Base-by-base conservation (phyloP, 1,140 invertebrate genomes). In the Antheraea mylitta region DNA sequence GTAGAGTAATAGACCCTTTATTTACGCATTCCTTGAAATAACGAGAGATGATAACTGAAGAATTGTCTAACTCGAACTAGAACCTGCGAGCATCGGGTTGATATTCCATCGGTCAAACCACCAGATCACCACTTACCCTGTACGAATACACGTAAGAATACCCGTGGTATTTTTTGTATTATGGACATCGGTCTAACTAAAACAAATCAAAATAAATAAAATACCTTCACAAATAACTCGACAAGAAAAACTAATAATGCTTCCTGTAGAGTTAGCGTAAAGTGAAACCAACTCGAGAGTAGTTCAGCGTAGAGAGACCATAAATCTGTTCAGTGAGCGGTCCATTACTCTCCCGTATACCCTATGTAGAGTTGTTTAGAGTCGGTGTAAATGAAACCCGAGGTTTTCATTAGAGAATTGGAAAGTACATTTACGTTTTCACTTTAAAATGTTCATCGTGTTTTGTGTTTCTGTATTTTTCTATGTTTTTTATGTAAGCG, bases 301-400 rank as follows among this genome's bases (percentile, higher is more conserved):
- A 42, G 38, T 42, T 42, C 11, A 10, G 38, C 45, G 45, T n/a
- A n/a, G 45, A n/a, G 45, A 53, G 38, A 42, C 45, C 45, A 53
- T 53, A 53, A 53, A 53, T 53, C 45, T 53, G 45, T 53, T 53
- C 45, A 53, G 45, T 53, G 45, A 53, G 16, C 45, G 45, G 45
- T 53, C 45, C 45, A 53, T 53, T 53, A 53, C 45, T 53, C 45
- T 53, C 0, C 45, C 16, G 45, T 53, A 53, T 53, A 53, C 45
- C 13, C 45, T 53, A 53, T 6, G 45, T 53, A 53, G 45, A 53
- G 16, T 42, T 42, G 38, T 42, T 9, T 16, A 53, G 16, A 13
- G 4, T 16, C 45, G 11, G 45, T 53, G 45, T 53, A 53, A 53
- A 53, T 53, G 45, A 53, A 53, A 53, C 45, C 13, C 10, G 16